These are phyloP conservation scores for Psittacula derbiana DNA, from an alignment of 2,797 vertebrate species.

Conservation along the genomic window DNA sequence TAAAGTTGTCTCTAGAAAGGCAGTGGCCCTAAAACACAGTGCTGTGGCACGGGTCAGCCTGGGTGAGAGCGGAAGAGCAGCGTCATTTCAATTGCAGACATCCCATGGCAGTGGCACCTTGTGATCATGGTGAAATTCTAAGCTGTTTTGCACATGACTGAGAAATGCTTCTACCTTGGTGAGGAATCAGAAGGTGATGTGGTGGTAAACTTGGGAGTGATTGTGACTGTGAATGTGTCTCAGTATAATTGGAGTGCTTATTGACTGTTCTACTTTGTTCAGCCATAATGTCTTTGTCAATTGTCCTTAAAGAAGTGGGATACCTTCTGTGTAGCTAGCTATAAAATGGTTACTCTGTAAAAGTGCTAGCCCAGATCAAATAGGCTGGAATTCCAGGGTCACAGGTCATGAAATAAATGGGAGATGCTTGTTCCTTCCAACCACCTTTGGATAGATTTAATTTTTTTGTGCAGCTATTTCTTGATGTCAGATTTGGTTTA, in stretches of 20 bases:
- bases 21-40: not conserved
- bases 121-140: not conserved
- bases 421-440: not conserved
- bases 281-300: not conserved
- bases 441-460: not conserved
- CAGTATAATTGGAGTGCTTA: not conserved
- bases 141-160: not conserved
- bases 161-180: not conserved
- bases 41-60: not conserved
- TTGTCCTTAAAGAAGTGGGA: not conserved
- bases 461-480: conserved; percentile 8
- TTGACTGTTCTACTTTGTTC: not conserved
- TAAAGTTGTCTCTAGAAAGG: not conserved
- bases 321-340: not conserved
- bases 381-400: not conserved
- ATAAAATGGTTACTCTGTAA: not conserved
- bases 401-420: not conserved
- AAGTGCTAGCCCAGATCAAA: not conserved
- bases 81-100: fast-evolving
- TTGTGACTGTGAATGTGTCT: not conserved
- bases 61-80: not conserved
- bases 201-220: not conserved
- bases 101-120: not conserved
- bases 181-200: not conserved
- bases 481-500: conserved; percentile 9